Percentiles rank a stretch among this genome's conserved stretches.
These are phyloP conservation scores for Schizaphis graminum DNA, from an alignment of 2,888 invertebrate genomes.

Conservation along the genomic window DNA sequence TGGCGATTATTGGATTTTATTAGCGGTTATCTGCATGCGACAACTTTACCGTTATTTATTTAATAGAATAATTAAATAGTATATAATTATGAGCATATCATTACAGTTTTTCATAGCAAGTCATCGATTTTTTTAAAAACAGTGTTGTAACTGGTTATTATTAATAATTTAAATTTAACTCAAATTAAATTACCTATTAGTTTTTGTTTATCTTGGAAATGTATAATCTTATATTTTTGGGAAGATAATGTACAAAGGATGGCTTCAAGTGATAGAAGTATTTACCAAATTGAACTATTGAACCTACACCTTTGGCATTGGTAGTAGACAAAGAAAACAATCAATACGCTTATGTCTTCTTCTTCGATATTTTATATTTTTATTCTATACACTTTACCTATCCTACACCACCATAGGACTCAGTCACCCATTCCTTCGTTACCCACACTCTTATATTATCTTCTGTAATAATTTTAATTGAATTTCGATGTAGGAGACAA, in stretches of 20 bases:
- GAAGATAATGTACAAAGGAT: background rate
- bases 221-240: background rate
- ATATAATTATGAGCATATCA: too few species aligned
- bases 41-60: too few species aligned
- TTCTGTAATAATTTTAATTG: background rate
- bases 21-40: too few species aligned
- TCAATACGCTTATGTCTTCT: background rate
- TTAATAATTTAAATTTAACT: background rate
- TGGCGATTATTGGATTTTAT: too few species aligned
- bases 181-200: background rate
- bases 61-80: too few species aligned
- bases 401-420: background rate
- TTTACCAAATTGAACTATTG: background rate
- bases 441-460: background rate
- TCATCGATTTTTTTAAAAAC: background rate
- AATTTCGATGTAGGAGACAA: background rate
- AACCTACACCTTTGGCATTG: background rate
- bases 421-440: background rate
- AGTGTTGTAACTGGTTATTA: background rate
- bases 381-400: background rate
- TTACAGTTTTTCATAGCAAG: background rate
- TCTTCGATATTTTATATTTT: background rate
- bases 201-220: background rate
- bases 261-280: background rate
- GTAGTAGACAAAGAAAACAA: background rate